Conservation (phyloP, 2,113 vertebrate species). For the Podarcis raffonei region DNA sequence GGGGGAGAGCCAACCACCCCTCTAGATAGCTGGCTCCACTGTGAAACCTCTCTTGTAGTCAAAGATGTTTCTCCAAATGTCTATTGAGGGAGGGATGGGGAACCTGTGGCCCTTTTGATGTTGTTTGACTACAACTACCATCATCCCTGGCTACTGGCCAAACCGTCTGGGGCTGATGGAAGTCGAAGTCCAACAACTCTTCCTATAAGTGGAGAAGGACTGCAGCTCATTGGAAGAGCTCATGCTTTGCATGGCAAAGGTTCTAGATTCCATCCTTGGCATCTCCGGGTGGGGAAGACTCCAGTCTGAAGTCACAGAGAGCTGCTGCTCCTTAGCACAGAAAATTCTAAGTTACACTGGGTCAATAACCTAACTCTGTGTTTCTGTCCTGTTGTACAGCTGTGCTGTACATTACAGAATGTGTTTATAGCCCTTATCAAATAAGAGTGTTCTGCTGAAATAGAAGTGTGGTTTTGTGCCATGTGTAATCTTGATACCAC, state of each 20-base stretch:
- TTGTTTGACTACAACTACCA: too few species aligned
- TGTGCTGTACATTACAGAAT: background rate
- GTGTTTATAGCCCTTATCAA: background rate
- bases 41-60: too few species aligned
- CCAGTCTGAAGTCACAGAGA: background rate
- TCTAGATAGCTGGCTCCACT: too few species aligned
- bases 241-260: background rate
- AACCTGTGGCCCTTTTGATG: too few species aligned
- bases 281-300: background rate
- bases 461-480: background rate
- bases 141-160: too few species aligned
- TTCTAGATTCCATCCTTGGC: background rate
- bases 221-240: background rate
- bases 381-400: background rate
- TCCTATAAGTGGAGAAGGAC: background rate
- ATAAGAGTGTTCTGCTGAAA: constrained; percentile 1
- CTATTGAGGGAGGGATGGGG: too few species aligned
- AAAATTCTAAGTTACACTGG: background rate
- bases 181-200: background rate
- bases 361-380: background rate
- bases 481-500: background rate
- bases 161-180: background rate
- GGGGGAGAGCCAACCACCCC: too few species aligned
- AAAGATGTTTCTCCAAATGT: too few species aligned
- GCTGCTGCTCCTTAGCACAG: background rate